phyloP scores from a whole-genome alignment of 1,140 invertebrate genomes.

The Euura saliciscinereae region DNA sequence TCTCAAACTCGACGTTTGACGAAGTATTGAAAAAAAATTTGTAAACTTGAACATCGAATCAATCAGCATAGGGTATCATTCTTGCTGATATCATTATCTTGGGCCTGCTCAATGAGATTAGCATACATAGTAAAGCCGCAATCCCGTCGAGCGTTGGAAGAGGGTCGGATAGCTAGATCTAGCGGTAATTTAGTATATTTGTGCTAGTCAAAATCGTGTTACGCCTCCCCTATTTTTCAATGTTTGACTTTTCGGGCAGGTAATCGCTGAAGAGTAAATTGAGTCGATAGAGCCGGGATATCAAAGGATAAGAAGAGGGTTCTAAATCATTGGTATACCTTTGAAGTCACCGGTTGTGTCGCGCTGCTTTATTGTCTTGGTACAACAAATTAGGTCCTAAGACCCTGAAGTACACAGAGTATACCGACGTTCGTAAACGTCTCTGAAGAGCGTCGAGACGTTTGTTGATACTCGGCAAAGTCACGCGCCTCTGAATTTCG shows the following conservation, averaged over 20 bases:
- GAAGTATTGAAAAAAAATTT: no score
- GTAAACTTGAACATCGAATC: no score
- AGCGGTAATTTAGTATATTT: no score
- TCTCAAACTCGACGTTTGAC: no score
- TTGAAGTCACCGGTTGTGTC: not conserved
- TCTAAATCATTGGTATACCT: not conserved
- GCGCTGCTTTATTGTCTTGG: not conserved
- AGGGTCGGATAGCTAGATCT: no score
- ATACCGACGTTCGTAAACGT: not conserved
- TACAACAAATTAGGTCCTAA: constrained; percentile 1
- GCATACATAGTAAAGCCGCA: no score
- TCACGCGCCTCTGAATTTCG: not conserved
- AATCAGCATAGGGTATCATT: no score
- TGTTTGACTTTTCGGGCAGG: not conserved
- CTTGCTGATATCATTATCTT: no score
- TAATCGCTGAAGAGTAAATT: not conserved
- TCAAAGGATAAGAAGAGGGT: not conserved
- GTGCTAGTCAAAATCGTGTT: no score
- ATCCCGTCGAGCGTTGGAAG: no score
- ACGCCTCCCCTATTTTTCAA: no score
- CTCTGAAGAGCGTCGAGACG: not conserved
- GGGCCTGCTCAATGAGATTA: no score
- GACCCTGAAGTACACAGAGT: not conserved
- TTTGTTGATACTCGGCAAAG: not conserved
- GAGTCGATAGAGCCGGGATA: not conserved